phyloP scores from a whole-genome alignment of 2,113 vertebrate species.

The Pogonocichla stellata region DNA sequence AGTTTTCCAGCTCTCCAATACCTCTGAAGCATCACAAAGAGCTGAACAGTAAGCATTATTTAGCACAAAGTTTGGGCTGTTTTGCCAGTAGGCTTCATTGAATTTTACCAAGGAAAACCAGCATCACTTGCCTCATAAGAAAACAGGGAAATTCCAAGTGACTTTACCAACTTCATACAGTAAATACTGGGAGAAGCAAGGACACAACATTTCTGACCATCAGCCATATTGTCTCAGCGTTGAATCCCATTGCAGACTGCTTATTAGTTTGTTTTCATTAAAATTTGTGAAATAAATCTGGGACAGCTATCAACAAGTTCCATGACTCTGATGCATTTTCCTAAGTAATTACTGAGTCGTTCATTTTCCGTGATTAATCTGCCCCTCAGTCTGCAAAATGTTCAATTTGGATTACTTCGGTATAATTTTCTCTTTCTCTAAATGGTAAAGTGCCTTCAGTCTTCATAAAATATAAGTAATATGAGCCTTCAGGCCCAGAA shows the following conservation, averaged over 20 bases:
- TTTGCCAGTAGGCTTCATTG: background rate
- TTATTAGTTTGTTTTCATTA: background rate
- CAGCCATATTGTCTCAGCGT: background rate
- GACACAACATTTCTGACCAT: background rate
- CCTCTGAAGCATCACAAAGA: background rate
- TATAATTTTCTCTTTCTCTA: background rate
- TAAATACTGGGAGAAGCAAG: background rate
- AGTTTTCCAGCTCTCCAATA: background rate
- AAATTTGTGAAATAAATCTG: background rate
- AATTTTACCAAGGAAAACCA: background rate
- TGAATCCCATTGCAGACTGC: background rate
- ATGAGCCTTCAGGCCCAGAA: background rate
- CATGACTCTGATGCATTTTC: background rate
- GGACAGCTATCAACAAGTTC: background rate
- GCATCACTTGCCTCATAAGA: background rate
- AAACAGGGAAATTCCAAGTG: background rate
- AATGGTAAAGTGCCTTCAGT: background rate
- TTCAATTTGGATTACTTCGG: background rate
- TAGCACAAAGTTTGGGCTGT: background rate
- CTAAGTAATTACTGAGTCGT: background rate
- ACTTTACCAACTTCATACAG: background rate
- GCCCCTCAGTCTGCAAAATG: background rate
- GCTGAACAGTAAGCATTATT: background rate
- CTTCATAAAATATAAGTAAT: background rate
- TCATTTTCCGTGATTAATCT: background rate